A percentile compares a stretch with the other conserved stretches of the same genome.
phyloP scores from a whole-genome alignment of 2,113 vertebrate genomes.

The Tragelaphus scriptus region DNA sequence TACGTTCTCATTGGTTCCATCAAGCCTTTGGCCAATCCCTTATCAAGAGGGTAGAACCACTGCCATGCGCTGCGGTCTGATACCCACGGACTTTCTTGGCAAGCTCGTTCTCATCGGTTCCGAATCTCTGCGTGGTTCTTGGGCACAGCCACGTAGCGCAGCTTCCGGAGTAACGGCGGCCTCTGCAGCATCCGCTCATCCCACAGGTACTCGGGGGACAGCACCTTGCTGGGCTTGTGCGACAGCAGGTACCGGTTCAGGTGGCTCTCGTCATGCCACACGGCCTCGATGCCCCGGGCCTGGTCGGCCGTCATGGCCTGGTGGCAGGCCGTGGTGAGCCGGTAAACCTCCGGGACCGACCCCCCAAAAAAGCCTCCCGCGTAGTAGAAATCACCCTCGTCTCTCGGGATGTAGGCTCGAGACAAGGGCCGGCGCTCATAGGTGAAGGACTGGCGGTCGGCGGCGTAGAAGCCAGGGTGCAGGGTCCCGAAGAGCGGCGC shows the following conservation, averaged over 20 bases:
- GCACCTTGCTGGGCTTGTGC: conserved; percentile 77
- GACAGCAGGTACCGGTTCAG: conserved; percentile 71
- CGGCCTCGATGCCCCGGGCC: conserved; percentile 57
- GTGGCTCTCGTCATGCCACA: conserved; percentile 77
- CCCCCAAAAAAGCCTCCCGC: conserved; percentile 74
- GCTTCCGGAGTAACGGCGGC: background rate
- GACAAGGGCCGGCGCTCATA: conserved; percentile 69
- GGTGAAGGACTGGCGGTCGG: background rate
- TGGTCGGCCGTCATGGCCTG: conserved; percentile 66
- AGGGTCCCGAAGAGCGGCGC: conserved; percentile 62
- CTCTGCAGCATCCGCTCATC: background rate
- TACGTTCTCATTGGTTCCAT: no score
- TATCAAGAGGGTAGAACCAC: accelerated
- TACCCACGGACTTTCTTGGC: accelerated
- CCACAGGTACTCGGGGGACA: conserved; percentile 81
- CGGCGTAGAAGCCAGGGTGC: conserved; percentile 71
- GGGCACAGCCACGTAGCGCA: conserved; percentile 28
- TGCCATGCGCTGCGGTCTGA: accelerated
- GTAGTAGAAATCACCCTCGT: conserved; percentile 79
- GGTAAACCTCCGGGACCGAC: conserved; percentile 49
- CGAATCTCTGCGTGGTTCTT: conserved; percentile 22
- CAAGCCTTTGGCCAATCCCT: background rate
- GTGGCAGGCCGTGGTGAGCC: conserved; percentile 67
- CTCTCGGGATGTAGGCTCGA: conserved; percentile 59
- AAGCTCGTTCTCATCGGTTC: background rate